Conservation (phyloP, 2,797 vertebrate species). For the Intellagama lesueurii region DNA sequence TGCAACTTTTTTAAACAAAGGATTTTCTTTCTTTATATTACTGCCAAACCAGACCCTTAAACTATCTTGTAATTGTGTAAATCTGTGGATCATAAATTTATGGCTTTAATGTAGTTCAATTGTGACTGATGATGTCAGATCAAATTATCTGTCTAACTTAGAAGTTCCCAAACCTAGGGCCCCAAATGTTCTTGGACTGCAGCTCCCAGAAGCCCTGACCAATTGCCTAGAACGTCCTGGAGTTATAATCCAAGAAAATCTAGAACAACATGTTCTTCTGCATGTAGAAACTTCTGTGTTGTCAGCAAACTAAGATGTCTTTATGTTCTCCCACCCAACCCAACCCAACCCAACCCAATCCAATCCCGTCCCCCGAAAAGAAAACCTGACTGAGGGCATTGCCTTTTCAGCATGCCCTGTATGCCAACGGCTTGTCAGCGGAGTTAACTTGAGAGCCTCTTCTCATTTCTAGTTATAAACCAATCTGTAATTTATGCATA, state of each 20-base stretch:
- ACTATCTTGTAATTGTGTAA: not conserved
- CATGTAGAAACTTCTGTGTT: not conserved
- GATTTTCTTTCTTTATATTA: not conserved
- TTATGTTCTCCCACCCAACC: not conserved
- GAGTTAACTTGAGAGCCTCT: not conserved
- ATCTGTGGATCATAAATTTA: not conserved
- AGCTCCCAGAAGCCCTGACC: too few species aligned
- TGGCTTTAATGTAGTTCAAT: not conserved
- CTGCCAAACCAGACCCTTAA: not conserved
- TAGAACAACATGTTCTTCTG: not conserved
- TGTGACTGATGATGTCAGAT: not conserved
- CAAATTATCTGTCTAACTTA: not conserved
- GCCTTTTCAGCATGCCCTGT: not conserved
- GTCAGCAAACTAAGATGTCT: not conserved
- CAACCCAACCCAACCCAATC: too few species aligned
- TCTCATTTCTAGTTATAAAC: not conserved
- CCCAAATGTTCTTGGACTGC: too few species aligned
- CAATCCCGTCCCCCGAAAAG: too few species aligned
- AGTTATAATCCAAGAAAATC: too few species aligned
- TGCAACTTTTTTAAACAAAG: not conserved
- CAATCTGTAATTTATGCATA: not conserved
- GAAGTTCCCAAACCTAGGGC: too few species aligned
- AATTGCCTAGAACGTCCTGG: too few species aligned
- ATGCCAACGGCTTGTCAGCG: not conserved
- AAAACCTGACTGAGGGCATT: not conserved